Percentiles rank a stretch among this genome's conserved stretches.
Evolutionary conservation across 2,797 vertebrate genomes (phyloP).

Genomic region (Halcyon leucocephala): DNA sequence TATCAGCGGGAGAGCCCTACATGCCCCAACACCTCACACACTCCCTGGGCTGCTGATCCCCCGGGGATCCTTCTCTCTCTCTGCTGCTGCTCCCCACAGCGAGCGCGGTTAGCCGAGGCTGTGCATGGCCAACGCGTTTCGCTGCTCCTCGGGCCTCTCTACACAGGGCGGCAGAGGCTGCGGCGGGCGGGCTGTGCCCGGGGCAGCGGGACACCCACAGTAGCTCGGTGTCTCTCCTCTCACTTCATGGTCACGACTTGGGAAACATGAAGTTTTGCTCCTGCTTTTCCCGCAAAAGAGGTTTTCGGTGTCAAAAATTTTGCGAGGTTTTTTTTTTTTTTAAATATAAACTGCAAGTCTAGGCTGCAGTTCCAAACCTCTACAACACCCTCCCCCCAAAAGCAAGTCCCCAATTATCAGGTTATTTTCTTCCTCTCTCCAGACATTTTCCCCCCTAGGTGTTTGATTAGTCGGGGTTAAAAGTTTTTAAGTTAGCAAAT

Average conservation of each 20-base stretch:
- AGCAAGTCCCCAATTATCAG: slow-evolving; percentile 9
- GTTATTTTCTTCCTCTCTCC: slow-evolving; percentile 66
- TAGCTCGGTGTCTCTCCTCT: not conserved
- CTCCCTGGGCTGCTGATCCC: slow-evolving; percentile 46
- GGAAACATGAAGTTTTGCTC: not conserved
- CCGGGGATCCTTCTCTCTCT: slow-evolving; percentile 35
- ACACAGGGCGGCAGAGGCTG: not conserved
- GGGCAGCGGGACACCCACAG: slow-evolving; percentile 13
- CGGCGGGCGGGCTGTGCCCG: not conserved
- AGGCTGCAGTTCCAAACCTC: slow-evolving; percentile 22
- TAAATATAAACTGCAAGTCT: not conserved
- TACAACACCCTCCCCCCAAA: not conserved
- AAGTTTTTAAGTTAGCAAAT: slow-evolving; percentile 37
- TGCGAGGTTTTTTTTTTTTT: not conserved
- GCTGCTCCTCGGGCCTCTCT: not conserved
- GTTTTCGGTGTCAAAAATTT: not conserved
- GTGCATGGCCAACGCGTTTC: slow-evolving; percentile 59
- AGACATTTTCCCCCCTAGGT: slow-evolving; percentile 23
- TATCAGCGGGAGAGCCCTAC: slow-evolving; percentile 16
- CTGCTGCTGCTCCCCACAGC: not conserved
- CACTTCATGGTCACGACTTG: slow-evolving; percentile 60
- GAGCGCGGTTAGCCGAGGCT: slow-evolving; percentile 39
- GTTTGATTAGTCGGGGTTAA: not conserved
- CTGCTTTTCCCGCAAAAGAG: not conserved
- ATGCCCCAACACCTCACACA: slow-evolving; percentile 10